phyloP scores from a whole-genome alignment of 2,888 invertebrate species.

The Eupithecia insigniata region DNA sequence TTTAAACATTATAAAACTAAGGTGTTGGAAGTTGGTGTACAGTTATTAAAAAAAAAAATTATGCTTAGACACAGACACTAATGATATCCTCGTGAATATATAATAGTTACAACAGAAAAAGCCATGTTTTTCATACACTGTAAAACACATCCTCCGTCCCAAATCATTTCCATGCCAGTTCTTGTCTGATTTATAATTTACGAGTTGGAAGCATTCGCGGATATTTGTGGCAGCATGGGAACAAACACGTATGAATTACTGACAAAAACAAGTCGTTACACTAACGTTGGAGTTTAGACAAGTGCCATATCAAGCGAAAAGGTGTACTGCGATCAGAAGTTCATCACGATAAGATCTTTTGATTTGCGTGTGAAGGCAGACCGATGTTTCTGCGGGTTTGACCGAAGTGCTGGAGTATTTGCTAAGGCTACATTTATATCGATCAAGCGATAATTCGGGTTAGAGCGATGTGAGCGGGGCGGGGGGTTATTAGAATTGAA shows the following conservation, averaged over 20 bases:
- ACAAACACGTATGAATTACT: constrained; percentile 32
- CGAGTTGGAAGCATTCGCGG: constrained; percentile 9
- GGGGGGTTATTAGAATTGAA: too few species aligned
- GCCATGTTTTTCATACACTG: neutral
- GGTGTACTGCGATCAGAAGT: neutral
- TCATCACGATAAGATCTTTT: neutral
- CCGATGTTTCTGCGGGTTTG: neutral
- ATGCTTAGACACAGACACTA: too few species aligned
- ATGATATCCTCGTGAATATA: too few species aligned
- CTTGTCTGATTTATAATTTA: constrained; percentile 20
- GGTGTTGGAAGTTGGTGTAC: too few species aligned
- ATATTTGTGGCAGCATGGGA: constrained; percentile 18
- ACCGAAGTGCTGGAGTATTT: neutral
- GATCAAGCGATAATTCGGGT: too few species aligned
- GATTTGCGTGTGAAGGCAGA: neutral
- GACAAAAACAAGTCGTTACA: constrained; percentile 35
- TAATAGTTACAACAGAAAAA: too few species aligned
- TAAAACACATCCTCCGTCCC: neutral
- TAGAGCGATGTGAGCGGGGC: too few species aligned
- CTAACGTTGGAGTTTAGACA: constrained; percentile 22
- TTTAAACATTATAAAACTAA: too few species aligned
- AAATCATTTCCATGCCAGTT: constrained; percentile 7
- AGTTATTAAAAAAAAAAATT: too few species aligned
- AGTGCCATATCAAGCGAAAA: neutral
- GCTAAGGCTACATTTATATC: too few species aligned